Evolutionary conservation across 2,888 invertebrate species (phyloP).

Genomic region (Listrodromus nycthemerus): DNA sequence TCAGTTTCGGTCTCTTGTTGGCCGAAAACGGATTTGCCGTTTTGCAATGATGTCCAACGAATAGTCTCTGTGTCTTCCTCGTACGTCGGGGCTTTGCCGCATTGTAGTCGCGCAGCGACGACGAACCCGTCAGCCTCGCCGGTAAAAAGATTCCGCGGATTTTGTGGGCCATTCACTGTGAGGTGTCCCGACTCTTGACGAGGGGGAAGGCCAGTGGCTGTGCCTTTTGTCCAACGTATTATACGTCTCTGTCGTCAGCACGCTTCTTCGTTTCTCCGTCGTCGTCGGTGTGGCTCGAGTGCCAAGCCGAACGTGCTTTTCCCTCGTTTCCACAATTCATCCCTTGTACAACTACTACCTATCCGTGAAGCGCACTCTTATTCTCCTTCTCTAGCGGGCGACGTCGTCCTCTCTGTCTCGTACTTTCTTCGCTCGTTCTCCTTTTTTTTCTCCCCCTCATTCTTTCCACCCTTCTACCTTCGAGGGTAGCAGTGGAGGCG

Average conservation of each 20-base stretch:
- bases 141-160: not conserved
- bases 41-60: not conserved
- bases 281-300: slow-evolving; percentile 35
- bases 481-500: slow-evolving; percentile 11
- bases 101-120: slow-evolving; percentile 1
- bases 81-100: not conserved
- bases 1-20: no score
- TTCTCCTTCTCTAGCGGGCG: slow-evolving; percentile 39
- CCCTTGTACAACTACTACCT: slow-evolving; percentile 2
- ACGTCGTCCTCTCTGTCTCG: slow-evolving; percentile 29
- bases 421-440: slow-evolving; percentile 17
- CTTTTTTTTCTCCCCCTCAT: slow-evolving; percentile 15
- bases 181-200: not conserved
- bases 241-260: slow-evolving; percentile 17
- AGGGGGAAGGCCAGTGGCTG: not conserved
- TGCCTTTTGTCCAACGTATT: not conserved
- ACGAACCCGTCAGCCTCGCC: no score
- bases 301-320: slow-evolving; percentile 59
- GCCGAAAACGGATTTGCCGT: not conserved
- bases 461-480: not conserved
- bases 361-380: slow-evolving; percentile 64
- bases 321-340: slow-evolving; percentile 46
- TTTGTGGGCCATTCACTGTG: slow-evolving; percentile 9
- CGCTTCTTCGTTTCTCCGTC: slow-evolving; percentile 28
- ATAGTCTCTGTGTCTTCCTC: not conserved